phyloP scores from a whole-genome alignment of 2,888 invertebrate genomes.

The Drosophila gaucha region DNA sequence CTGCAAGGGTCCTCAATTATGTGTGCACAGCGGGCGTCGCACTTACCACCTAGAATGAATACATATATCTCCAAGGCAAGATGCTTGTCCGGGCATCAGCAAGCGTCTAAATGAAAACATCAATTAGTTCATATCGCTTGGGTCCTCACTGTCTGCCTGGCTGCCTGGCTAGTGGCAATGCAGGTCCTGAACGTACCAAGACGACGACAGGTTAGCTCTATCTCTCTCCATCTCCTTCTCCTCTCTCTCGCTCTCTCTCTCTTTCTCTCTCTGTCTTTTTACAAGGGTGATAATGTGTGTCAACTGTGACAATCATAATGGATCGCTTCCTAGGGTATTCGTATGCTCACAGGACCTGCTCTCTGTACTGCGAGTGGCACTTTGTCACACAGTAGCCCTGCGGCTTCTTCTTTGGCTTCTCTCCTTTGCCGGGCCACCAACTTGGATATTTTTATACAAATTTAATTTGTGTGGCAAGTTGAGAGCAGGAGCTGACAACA shows the following conservation, averaged over 20 bases:
- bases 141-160: slow-evolving; percentile 17
- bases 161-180: slow-evolving; percentile 2
- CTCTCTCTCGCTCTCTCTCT: slow-evolving; percentile 18
- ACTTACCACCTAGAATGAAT: slow-evolving; percentile 82
- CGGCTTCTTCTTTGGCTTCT: slow-evolving; percentile 58
- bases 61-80: slow-evolving; percentile 49
- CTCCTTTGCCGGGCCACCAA: slow-evolving; percentile 68
- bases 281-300: slow-evolving; percentile 77
- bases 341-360: slow-evolving; percentile 25
- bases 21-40: slow-evolving; percentile 83
- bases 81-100: slow-evolving; percentile 20
- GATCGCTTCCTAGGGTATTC: slow-evolving; percentile 57
- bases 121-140: slow-evolving; percentile 72
- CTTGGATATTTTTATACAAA: slow-evolving; percentile 79
- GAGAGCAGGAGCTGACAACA: slow-evolving; percentile 28
- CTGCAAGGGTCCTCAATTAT: slow-evolving; percentile 71
- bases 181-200: slow-evolving; percentile 22
- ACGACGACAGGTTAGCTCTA: slow-evolving; percentile 66
- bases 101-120: slow-evolving; percentile 75
- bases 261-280: slow-evolving; percentile 3
- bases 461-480: slow-evolving; percentile 74
- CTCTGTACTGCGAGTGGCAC: slow-evolving; percentile 44
- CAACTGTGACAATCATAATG: slow-evolving; percentile 81
- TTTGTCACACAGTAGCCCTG: slow-evolving; percentile 74
- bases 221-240: background rate